Base-by-base conservation (phyloP, 2,113 vertebrate genomes). In the Daboia siamensis region DNA sequence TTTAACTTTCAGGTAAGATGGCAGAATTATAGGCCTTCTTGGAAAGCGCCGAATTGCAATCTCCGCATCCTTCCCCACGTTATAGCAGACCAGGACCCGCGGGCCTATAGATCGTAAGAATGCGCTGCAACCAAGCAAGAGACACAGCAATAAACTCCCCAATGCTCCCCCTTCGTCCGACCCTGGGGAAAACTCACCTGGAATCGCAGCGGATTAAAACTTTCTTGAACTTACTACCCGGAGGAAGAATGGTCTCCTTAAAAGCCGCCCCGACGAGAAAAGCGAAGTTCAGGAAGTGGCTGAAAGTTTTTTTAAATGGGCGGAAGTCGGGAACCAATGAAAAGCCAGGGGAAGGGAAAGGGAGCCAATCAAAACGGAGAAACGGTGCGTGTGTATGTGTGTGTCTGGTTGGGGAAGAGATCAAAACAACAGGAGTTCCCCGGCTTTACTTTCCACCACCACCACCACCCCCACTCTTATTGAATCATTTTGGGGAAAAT, bases 281-380 rank as follows among this genome's bases (percentile, higher is more conserved):
- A 33, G 51, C 15, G 0, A 48, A 39, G 11, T 88, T 33, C 4
- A 92, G 92, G 92, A 92, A 92, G 92, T 92, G 9, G 13, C 55
- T 10, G 9, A 3, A 2, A 48, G 44, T 55, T 92, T 64, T 92
- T 64, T 92, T 44, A 44, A 61, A 61, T 74, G 55, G 44, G 74
- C 20, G 92, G 74, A 44, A 90, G 46, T 56, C 29, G 3, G 52
- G 44, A 84, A 74, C 91, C 91, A 92, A 92, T 92, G 55, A 80
- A 29, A 86, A 64, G 92, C 21, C 12, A 59, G 4, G 13, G 3
- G 15, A 29, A 39, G 56, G 26, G 69, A 10, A 33, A 92, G n/a
- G 10, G 21, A 90, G 12, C 92, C 92, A 92, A 92, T 90, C 55
- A 26, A 15, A n/a, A 21, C 5, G 4, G 13, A 90, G 91, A 52